Base-by-base conservation (phyloP, 64 coral and sea anemone species). In the Orbicella faveolata region DNA sequence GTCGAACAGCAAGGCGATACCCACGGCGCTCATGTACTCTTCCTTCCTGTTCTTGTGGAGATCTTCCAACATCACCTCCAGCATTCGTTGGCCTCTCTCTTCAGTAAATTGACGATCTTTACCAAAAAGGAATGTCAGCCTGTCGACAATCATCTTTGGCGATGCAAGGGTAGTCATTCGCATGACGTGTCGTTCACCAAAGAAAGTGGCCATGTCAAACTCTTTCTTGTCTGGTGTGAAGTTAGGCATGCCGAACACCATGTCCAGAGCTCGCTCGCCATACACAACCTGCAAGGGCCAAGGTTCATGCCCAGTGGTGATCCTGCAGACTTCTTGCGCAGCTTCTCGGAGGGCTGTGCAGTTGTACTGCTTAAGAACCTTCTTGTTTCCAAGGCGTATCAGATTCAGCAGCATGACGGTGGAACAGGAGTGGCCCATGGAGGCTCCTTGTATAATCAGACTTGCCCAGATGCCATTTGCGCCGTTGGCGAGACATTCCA, bases 401-500 rank as follows among this genome's bases (percentile, higher is more conserved):
- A 95, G 37, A 9, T 95, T 95, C 94, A 95, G 89, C 79, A 95
- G 39, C 16, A 90, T 95, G 9, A 95, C 85, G 54, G 57, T 83
- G 14, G 94, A 95, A 41, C 89, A 76, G 19, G 90, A 74, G 36
- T 92, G 90, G 5, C 94, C 94, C 94, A 95, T 92, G 33, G 90
- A 82, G 12, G 89, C 94, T 25, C 94, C 94, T 74, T 95, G 90
- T 55, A 88, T 87, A 39, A 76, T 83, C 11, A 95, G 78, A 36
- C 94, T 83, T 21, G 94, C 94, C 94, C 94, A 95, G 72, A 95
- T 83, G 25, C 94, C 94, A 57, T 95, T 84, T 36, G 94, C 94
- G 18, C 94, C 94, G 36, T 88, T 76, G 75, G 79, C 94, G 2
- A 95, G 66, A 23, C 84, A 69, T 57, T 89, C 86, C 2, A 95